These are phyloP conservation scores for Gulo gulo DNA, from an alignment of 2,113 vertebrate species.

Conservation along the genomic window DNA sequence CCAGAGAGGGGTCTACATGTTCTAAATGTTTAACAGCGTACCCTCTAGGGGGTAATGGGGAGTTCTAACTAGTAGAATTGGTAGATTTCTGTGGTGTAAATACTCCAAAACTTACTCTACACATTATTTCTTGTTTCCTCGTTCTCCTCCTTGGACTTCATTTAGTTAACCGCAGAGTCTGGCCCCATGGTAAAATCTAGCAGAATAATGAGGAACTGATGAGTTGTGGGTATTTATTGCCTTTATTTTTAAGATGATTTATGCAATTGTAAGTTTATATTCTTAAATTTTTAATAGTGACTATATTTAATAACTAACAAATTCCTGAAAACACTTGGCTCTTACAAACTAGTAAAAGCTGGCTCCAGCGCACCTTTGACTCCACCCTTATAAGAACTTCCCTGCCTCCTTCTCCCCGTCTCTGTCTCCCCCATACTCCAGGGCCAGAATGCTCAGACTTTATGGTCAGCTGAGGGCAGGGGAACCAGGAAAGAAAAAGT, in stretches of 20 bases:
- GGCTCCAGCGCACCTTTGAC: background rate
- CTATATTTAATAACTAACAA: background rate
- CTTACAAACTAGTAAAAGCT: background rate
- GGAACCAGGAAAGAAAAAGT: background rate
- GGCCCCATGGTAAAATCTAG: background rate
- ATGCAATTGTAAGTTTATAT: background rate
- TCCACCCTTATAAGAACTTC: background rate
- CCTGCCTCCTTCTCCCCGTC: background rate
- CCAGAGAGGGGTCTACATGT: background rate
- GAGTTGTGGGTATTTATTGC: background rate
- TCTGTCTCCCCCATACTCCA: background rate
- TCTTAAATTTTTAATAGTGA: background rate
- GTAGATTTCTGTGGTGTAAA: background rate
- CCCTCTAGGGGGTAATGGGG: background rate
- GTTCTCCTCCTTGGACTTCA: background rate
- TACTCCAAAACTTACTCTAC: background rate
- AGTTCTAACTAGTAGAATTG: background rate
- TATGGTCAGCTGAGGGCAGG: background rate
- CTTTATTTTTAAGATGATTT: constrained; percentile 8
- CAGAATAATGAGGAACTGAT: background rate
- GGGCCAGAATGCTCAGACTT: background rate
- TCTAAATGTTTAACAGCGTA: background rate
- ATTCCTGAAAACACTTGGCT: background rate
- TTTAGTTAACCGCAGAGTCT: background rate
- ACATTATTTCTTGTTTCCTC: background rate